These are phyloP conservation scores for Thamnophis elegans DNA, from an alignment of 2,797 vertebrate species.

Conservation along the genomic window DNA sequence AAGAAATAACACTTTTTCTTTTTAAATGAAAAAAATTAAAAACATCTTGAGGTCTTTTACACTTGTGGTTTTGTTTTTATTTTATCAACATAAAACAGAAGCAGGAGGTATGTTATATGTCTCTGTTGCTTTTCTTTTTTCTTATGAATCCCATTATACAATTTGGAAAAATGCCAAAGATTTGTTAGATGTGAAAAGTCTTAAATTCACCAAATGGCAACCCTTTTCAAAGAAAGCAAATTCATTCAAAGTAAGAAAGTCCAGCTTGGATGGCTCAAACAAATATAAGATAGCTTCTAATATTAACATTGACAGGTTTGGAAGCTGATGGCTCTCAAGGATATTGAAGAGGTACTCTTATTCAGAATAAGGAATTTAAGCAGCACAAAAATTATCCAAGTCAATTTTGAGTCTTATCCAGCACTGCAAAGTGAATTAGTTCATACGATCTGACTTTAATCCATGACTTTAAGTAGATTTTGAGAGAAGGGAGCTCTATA, in stretches of 20 bases:
- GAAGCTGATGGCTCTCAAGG: background rate
- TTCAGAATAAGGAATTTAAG: background rate
- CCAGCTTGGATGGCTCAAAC: background rate
- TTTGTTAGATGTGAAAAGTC: background rate
- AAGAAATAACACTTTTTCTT: background rate
- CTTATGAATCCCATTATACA: background rate
- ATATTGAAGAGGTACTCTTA: background rate
- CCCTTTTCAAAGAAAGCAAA: background rate
- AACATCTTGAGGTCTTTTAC: background rate
- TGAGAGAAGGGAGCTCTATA: background rate
- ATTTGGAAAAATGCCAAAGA: background rate
- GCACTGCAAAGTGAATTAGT: background rate
- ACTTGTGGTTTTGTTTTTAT: background rate
- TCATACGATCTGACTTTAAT: background rate
- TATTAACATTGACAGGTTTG: background rate
- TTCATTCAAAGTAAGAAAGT: background rate
- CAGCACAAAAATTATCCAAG: background rate
- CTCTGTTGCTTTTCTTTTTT: background rate
- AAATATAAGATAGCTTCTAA: background rate
- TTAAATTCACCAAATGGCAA: background rate
- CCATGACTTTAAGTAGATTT: background rate
- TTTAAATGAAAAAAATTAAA: background rate
- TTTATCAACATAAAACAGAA: constrained; percentile 11
- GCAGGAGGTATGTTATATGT: background rate
- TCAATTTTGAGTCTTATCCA: background rate